A percentile compares a stretch with the other conserved stretches of the same genome.
Evolutionary conservation across 1,140 invertebrate genomes (phyloP).

Genomic region (Temnothorax nylanderi): DNA sequence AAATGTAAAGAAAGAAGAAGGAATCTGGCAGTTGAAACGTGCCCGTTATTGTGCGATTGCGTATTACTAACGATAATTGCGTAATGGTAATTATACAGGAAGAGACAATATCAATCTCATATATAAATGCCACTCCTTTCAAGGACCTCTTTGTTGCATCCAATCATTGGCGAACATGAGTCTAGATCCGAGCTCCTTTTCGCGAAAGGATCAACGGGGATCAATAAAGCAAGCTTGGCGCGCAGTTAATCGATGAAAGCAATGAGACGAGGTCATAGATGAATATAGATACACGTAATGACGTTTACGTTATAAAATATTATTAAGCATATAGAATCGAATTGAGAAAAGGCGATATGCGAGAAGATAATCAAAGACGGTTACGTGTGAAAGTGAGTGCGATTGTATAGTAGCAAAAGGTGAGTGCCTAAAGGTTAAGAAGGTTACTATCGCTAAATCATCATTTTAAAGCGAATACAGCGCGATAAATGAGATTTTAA

Average conservation of each 20-base stretch:
- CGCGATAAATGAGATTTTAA: conserved; percentile 36
- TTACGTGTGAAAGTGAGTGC: conserved; percentile 73
- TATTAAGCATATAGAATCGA: conserved; percentile 29
- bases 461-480: conserved; percentile 50
- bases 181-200: conserved; percentile 9
- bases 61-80: background rate
- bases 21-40: conserved; percentile 8
- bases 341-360: conserved; percentile 22
- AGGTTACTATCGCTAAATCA: conserved; percentile 72
- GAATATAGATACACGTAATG: conserved; percentile 45
- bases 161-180: background rate
- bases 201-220: background rate
- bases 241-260: conserved; percentile 46
- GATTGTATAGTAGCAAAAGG: conserved; percentile 73
- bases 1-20: background rate
- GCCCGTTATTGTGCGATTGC: conserved; percentile 9
- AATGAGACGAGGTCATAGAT: conserved; percentile 46
- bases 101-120: conserved; percentile 36
- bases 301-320: conserved; percentile 37
- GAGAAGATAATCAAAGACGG: conserved; percentile 49
- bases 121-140: conserved; percentile 16
- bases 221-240: conserved; percentile 1
- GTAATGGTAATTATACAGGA: conserved; percentile 50
- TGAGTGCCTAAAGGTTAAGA: conserved; percentile 70
- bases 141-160: conserved; percentile 34